Evolutionary conservation across 2,888 invertebrate species (phyloP), one percentile per base, ranked within the genome.

Genomic region (Tortricodes alternella): DNA sequence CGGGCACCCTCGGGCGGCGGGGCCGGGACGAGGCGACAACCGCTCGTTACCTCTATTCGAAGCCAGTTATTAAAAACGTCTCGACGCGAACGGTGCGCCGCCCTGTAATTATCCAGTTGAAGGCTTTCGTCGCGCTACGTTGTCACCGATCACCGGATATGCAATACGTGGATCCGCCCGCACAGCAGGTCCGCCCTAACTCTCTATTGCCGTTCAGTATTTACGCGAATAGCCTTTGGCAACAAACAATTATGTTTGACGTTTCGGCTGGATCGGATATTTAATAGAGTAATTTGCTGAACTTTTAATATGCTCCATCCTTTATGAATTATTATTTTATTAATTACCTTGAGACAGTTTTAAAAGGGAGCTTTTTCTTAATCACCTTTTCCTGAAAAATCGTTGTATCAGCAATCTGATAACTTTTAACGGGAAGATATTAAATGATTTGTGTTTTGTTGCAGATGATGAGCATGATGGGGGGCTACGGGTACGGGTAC

Each of bases 41-140:
- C 90, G 89, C 89, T 90, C 82, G 90, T 90, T 90, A 90, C 88
- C 83, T 86, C 87, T 84, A 86, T 83, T 75, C 88, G 78, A 90
- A 91, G 91, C 89, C 91, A 91, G 91, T 91, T 91, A 91, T 91
- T 91, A 91, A 91, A 91, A 91, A 91, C 91, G 88, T 91, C 91
- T 91, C 90, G 91, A 80, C 90, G 91, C 82, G 91, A 89, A 79
- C 87, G 89, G 90, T 86, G 89, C 68, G 80, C 89, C 90, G 89
- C 89, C 89, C 90, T 89, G 87, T 90, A 89, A 91, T 91, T 90
- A 90, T 86, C 80, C 81, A 84, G 84, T 87, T 86, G 85, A 77
- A 85, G 80, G 80, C 78, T 56, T 83, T 79, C 70, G 78, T 83
- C 78, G 78, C 78, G 73, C 78, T 74, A 74, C 80, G 84, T 83